Evolutionary conservation across 2,888 invertebrate species (phyloP), one percentile per base, ranked within the genome.

Genomic region (Pasiphila rectangulata): DNA sequence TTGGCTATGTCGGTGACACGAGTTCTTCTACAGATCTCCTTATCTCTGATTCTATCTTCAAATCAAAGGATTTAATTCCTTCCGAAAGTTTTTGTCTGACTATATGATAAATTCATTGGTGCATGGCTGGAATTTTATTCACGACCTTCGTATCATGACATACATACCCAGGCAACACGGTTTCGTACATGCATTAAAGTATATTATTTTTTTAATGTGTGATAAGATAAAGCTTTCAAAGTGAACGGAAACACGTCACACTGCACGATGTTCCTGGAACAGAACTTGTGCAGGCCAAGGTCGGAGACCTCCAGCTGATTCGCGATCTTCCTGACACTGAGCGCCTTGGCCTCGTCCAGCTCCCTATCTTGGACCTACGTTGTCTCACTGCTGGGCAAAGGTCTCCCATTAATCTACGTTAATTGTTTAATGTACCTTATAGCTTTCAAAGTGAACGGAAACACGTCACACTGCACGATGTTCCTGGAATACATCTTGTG

Each of bases 271-370:
- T 94, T 95, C 59, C 93, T 90, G 3, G 90, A 82, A 65, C 90
- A 83, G 64, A 95, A 83, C 67, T 94, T 94, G 15, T 89, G 65
- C 9, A 92, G 77, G 1, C 85, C 90, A 2, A 94, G 68, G 56
- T 91, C 90, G 0, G 93, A 93, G 52, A 93, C 94, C 59, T 94
- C 93, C 1, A 94, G 85, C 52, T 93, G 91, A 66, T 92, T 94
- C 0, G 93, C 93, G 21, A 93, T 70, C 70, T 94, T 94, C 25
- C 91, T 84, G 15, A 88, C 83, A 1, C 94, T 91, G 21, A 94
- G 77, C 2, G 91, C 90, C 59, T 92, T 89, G 50, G 94, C 91
- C 0, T 89, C 89, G 1, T 91, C 84, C 2, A 94, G 72, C 39
- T 90, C 90, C 1, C 79, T 69, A 27, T 92, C 88, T 39, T 94